Base-by-base conservation (phyloP, 2,888 invertebrate genomes). In the Drosophila kuntzei region DNA sequence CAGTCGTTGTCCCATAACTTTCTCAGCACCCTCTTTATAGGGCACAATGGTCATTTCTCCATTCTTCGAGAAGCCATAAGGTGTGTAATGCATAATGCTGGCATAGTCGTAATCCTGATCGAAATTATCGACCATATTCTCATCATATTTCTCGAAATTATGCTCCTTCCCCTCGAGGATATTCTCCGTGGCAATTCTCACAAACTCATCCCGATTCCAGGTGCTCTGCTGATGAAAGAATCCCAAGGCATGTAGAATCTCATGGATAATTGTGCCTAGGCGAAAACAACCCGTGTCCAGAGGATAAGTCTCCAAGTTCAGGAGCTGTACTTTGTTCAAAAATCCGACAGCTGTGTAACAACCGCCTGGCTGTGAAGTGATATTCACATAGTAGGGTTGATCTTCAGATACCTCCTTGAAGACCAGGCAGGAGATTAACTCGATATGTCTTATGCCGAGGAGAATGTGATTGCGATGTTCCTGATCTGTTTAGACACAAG, bases 81-180 rank as follows among this genome's bases (percentile, higher is more conserved):
- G 93, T 0, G 95, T 95, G 90, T 96, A 96, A 87, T 96, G 96
- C 96, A 96, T 95, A 2, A 96, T 95, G 73, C 96, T 96, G 74
- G 94, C 94, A 90, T 95, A 96, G 90, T 96, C 96, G 83, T 96
- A 96, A 0, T 93, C 91, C 27, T 96, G 94, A 1, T 95, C 95
- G 86, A 93, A 95, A 32, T 94, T 94, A 44, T 94, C 93, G 0
- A 94, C 93, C n/a, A 90, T 91, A n/a, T 92, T 91, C 27, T 91
- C 88, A 8, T 93, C 93, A 0, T 94, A 93, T 89, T 95, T 96
- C 57, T 93, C 93, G 90, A 96, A 96, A 91, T 96, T 96, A 57
- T 92, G 93, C 82, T 94, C 94, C 11, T 94, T 92, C 0, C 95
- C 96, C 94, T 89, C 65, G 90, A 90, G 11, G 18, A 90, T 81